phyloP scores from a whole-genome alignment of 2,888 invertebrate genomes.

The Athrips mouffetella region DNA sequence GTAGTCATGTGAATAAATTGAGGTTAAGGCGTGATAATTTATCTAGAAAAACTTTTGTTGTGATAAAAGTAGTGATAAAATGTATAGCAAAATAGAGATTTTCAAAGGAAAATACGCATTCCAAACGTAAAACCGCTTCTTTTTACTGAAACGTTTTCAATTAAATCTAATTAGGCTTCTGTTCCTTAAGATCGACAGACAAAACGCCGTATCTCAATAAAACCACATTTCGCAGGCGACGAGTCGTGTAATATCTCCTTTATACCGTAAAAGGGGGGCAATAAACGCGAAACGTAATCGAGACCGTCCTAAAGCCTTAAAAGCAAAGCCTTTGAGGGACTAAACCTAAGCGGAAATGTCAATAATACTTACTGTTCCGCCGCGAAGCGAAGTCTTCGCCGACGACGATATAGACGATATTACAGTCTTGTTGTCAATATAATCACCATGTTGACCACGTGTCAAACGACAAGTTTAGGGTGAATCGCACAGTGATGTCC shows the following conservation, averaged over 20 bases:
- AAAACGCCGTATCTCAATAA: neutral
- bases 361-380: slow-evolving; percentile 4
- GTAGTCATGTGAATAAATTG: no score
- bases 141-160: neutral
- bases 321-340: neutral
- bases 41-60: no score
- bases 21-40: no score
- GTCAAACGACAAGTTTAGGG: slow-evolving; percentile 8
- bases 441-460: slow-evolving; percentile 14
- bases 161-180: neutral
- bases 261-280: neutral
- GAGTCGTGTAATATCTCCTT: neutral
- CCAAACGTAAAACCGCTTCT: neutral
- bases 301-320: neutral
- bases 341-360: slow-evolving; percentile 1
- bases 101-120: no score
- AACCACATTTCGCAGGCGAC: no score
- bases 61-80: no score
- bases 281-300: neutral
- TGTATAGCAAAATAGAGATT: no score
- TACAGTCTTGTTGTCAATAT: slow-evolving; percentile 1
- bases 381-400: neutral
- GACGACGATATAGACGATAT: neutral
- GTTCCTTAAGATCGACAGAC: neutral
- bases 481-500: slow-evolving; percentile 3